Evolutionary conservation across 2,113 vertebrate species (phyloP), one percentile per base, ranked within the genome.

Genomic region (Tiliqua scincoides): DNA sequence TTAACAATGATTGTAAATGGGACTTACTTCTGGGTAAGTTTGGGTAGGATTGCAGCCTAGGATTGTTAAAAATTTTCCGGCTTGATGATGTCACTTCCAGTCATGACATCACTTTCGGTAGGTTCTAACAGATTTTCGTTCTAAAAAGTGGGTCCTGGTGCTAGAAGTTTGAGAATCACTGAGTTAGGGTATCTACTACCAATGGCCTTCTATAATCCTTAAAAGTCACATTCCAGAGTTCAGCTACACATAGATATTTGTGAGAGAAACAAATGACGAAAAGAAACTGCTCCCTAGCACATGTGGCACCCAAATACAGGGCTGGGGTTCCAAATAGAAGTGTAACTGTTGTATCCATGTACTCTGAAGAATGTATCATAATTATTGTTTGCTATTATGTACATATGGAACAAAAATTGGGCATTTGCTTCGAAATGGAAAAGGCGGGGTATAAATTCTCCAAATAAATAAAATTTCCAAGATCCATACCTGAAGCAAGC

Each of bases 401-500:
- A 11, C 32, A 77, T 6, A 73, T 4, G 8, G 71, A 74, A 78
- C 52, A 63, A 7, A 88, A 57, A 73, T 82, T 65, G 35, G n/a
- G n/a, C n/a, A n/a, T n/a, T n/a, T n/a, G n/a, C n/a, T n/a, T n/a
- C n/a, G n/a, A n/a, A n/a, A n/a, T n/a, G n/a, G n/a, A n/a, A n/a
- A n/a, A n/a, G n/a, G n/a, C n/a, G n/a, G n/a, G n/a, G n/a, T n/a
- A n/a, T n/a, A n/a, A n/a, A n/a, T n/a, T n/a, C n/a, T n/a, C n/a
- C n/a, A n/a, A n/a, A n/a, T n/a, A n/a, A n/a, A n/a, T n/a, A n/a
- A n/a, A n/a, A n/a, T n/a, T n/a, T n/a, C 12, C 0, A 0, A 40
- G 54, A 80, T 73, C 63, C 79, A 91, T 96, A 99, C 98, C 99
- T 87, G 98, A 98, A 80, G 98, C 98, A 95, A 99, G 88, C 84